Evolutionary conservation across 2,797 vertebrate species (phyloP).

Genomic region (Neosilurus hyrtlii): DNA sequence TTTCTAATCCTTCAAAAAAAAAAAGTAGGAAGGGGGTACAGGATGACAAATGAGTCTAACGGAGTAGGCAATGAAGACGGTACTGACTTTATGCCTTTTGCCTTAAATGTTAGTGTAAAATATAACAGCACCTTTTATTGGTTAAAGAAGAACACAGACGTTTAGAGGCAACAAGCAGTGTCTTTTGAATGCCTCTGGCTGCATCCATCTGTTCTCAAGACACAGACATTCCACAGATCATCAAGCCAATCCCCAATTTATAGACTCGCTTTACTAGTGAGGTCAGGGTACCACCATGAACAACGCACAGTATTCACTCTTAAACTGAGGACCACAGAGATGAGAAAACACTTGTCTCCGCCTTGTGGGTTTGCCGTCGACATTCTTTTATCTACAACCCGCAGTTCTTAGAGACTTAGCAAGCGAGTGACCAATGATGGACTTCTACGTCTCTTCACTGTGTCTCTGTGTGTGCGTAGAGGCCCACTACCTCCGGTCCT

Average conservation of each 20-base stretch:
- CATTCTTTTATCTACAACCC: slow-evolving; percentile 44
- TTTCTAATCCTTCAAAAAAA: slow-evolving; percentile 73
- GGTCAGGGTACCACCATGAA: slow-evolving; percentile 63
- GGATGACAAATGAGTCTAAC: slow-evolving; percentile 49
- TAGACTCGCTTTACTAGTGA: slow-evolving; percentile 60
- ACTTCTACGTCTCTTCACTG: slow-evolving; percentile 43
- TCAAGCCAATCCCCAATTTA: slow-evolving; percentile 65
- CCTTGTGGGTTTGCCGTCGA: slow-evolving; percentile 23
- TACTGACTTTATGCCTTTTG: background rate
- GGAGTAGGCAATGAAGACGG: background rate
- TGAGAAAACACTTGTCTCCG: slow-evolving; percentile 34
- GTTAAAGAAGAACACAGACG: background rate
- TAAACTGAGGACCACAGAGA: slow-evolving; percentile 41
- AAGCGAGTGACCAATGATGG: slow-evolving; percentile 55
- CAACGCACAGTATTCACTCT: slow-evolving; percentile 45
- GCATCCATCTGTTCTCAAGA: slow-evolving; percentile 63
- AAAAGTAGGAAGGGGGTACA: slow-evolving; percentile 60
- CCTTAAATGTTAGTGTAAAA: background rate
- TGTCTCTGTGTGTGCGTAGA: slow-evolving; percentile 58
- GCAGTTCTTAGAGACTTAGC: slow-evolving; percentile 42
- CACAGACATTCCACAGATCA: slow-evolving; percentile 64
- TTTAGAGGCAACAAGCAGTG: slow-evolving; percentile 37
- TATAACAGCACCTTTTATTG: background rate
- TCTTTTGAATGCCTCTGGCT: slow-evolving; percentile 58
- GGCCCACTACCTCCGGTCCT: slow-evolving; percentile 71